Percentiles rank a stretch among this genome's conserved stretches.
phyloP scores from a whole-genome alignment of 2,797 vertebrate genomes.

The Smutsia temminckii region DNA sequence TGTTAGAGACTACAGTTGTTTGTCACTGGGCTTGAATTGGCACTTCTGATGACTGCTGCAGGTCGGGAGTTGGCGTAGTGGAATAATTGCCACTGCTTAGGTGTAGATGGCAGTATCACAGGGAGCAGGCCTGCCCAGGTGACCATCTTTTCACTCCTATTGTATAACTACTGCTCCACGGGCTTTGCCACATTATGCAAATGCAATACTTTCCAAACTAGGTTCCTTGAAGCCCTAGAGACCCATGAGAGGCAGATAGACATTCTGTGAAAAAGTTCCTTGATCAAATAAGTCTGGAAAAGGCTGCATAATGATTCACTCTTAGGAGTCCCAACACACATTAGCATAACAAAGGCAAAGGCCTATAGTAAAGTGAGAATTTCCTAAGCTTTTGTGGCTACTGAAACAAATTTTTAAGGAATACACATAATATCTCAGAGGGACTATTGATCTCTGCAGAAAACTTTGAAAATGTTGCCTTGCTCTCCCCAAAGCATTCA shows the following conservation, averaged over 20 bases:
- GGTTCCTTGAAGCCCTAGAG: neutral
- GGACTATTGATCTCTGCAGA: neutral
- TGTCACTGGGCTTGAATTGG: conserved; percentile 35
- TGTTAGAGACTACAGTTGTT: neutral
- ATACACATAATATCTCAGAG: neutral
- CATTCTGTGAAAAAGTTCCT: neutral
- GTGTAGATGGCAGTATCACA: neutral
- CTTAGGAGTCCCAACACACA: neutral
- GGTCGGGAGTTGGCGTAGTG: neutral
- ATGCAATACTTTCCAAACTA: neutral
- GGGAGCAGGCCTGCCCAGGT: neutral
- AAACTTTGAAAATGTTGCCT: neutral
- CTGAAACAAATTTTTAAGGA: conserved; percentile 36
- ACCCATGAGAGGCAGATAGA: neutral
- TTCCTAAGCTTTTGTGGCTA: conserved; percentile 5
- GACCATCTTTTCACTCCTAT: neutral
- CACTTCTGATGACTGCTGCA: neutral
- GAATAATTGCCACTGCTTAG: neutral
- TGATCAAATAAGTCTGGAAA: neutral
- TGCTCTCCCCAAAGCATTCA: neutral
- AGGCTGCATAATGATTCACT: neutral
- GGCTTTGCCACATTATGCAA: neutral
- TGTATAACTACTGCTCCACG: neutral
- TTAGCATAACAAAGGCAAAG: neutral
- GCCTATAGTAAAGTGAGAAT: neutral